Evolutionary conservation across 2,113 vertebrate genomes (phyloP), one percentile per base, ranked within the genome.

Genomic region (Acinonyx jubatus): DNA sequence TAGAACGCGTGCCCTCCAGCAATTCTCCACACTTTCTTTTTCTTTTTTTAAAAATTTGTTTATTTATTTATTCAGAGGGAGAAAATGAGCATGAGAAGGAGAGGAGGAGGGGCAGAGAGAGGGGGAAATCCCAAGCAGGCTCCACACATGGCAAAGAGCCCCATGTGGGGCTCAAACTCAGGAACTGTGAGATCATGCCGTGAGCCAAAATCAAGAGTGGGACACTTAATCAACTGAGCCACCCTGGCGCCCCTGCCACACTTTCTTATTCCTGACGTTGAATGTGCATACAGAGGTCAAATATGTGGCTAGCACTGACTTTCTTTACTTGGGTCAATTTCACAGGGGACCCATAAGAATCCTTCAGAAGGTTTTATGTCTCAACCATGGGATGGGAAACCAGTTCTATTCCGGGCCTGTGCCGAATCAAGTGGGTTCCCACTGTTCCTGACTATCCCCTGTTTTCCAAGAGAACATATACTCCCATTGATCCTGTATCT

Each of bases 1-100:
- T 0, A 10, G n/a, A 19, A 5, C 1, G 38, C 10, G 1, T 41
- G 52, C 10, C 48, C 15, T 84, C n/a, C 15, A 0, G 57, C 27
- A 14, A 3, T 19, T 36, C 41, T 31, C 33, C 25, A n/a, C 14
- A 36, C 3, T 36, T 69, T 41, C 31, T 89, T 33, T 14, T 27
- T 66, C 65, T 57, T 57, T 61, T 23, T 61, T 61, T 3, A 19
- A 61, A 61, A 9, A 18, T 21, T 57, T 57, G 55, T 19, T 57
- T 61, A 8, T 61, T 61, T 61, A 19, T 61, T 61, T 61, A 23
- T 61, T 25, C 21, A 23, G 21, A 23, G 57, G 7, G 21, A 61
- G 57, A 61, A 61, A 23, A 9, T 21, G 57, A 61, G 57, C 57
- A 61, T 61, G 57, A 61, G 57, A 9, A 7, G 57, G 57, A 21